These are phyloP conservation scores for Zelleria hepariella DNA, from an alignment of 2,888 invertebrate genomes.

Conservation along the genomic window DNA sequence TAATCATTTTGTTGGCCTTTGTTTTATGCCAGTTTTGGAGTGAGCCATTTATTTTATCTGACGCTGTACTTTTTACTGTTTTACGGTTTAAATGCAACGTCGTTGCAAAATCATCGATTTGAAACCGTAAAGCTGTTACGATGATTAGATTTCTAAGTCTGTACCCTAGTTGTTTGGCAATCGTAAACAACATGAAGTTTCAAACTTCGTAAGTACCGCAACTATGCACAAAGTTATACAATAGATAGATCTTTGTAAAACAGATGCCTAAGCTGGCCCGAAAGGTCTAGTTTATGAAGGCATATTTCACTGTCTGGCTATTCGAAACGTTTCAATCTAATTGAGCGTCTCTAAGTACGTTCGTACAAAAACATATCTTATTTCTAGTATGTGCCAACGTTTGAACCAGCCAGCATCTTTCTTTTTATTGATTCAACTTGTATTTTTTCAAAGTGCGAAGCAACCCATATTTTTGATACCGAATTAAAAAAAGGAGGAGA, in stretches of 20 bases:
- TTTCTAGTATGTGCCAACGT: too few species aligned
- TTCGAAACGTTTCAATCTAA: background rate
- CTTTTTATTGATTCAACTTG: too few species aligned
- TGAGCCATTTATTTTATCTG: conserved; percentile 28
- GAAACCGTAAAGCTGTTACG: too few species aligned
- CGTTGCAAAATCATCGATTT: too few species aligned
- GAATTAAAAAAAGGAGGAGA: too few species aligned
- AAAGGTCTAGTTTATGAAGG: background rate
- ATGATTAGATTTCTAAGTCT: background rate
- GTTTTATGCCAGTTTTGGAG: conserved; percentile 26
- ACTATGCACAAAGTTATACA: background rate
- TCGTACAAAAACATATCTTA: too few species aligned
- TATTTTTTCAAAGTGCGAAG: too few species aligned
- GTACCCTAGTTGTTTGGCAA: background rate
- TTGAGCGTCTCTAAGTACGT: background rate
- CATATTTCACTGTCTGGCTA: background rate
- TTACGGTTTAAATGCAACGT: background rate
- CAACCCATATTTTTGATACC: too few species aligned
- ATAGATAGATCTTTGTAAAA: background rate
- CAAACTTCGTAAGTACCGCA: background rate
- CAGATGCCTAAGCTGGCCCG: background rate
- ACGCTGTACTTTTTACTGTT: conserved; percentile 2
- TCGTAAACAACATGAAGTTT: background rate
- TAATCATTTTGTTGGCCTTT: conserved; percentile 16
- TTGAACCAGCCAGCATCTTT: too few species aligned